Evolutionary conservation across 2,113 vertebrate genomes (phyloP), one percentile per base, ranked within the genome.

Genomic region (Riparia riparia): DNA sequence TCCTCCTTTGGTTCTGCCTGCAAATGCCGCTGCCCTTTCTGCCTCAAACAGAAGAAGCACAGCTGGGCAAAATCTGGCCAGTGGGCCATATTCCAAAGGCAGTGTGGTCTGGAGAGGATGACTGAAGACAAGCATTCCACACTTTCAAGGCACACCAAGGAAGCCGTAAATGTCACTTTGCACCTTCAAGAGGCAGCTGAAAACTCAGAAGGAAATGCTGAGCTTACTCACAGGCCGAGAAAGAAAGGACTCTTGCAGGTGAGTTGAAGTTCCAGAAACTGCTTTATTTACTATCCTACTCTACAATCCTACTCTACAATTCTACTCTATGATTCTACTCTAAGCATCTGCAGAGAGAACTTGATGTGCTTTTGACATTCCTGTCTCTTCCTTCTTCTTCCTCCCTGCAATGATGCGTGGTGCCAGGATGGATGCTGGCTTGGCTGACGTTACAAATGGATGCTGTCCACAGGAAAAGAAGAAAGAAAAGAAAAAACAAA

Each of bases 161-260:
- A 54, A 31, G 28, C 10, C 17, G 12, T 12, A 6, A 54, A 54
- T 31, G 17, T 31, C 17, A 17, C 51, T 54, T 54, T 11, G 17
- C 17, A 54, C 51, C 29, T 54, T 18, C 97, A 97, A 98, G 96
- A 97, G 97, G 96, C 69, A 90, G 66, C 65, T 66, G 68, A 90
- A 92, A 94, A 95, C 94, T 96, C 96, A 97, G 95, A 97, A 97
- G 96, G 60, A 91, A 96, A 97, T 91, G 93, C 93, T 88, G 69
- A 92, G 82, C 89, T 93, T 96, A 93, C 95, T 92, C 66, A 72
- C 72, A 90, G 54, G 22, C 37, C 49, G 26, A 89, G 66, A 86
- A 86, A 37, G 87, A 93, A 82, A 45, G 45, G 39, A 86, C 80
- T 92, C 97, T 97, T 95, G 86, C 86, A 95, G 73, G 63, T 96